Evolutionary conservation across 1,140 invertebrate species (phyloP), one percentile per base, ranked within the genome.

Genomic region (Drosophila grimshawi): DNA sequence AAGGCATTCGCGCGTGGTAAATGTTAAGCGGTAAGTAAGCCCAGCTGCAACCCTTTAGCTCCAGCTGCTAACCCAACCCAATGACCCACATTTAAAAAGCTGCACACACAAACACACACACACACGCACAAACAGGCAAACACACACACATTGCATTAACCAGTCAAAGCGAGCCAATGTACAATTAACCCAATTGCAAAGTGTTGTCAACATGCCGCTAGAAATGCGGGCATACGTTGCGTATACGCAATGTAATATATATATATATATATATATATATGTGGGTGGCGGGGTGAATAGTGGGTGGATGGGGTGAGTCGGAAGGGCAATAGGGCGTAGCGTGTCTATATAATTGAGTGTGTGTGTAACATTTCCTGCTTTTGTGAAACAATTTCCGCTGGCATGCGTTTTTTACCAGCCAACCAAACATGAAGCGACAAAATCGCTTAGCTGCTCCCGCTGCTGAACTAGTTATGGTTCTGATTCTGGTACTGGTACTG

Each of bases 151-250:
- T 73, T 76, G 49, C 56, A 70, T 29, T 61, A 62, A 51, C 65
- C 35, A 62, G 57, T 69, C 57, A 75, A 70, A 76, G 76, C 62
- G 66, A 80, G 73, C 81, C 83, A 69, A 83, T 78, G 80, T 78
- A 86, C 83, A 86, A 86, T 83, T 86, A 86, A 86, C 85, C 83
- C 83, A 86, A 88, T 86, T 86, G 83, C 80, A 79, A 86, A 88
- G 72, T 78, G 83, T 88, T 86, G 83, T 86, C 83, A 88, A 86
- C 81, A 85, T 80, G 80, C 80, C 71, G 80, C 80, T 79, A 76
- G 60, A 76, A 76, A 86, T 63, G 81, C 80, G 68, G 56, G 76
- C 80, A 63, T 60, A 53, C 76, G 35, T 45, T 82, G 80, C 83
- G 83, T 86, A 88, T 88, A 86, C 77, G 80, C 80, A 80, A 86